Percentiles rank a stretch among this genome's conserved stretches.
These are phyloP conservation scores for Conus ventricosus DNA, from an alignment of 1,140 invertebrate genomes.

Conservation along the genomic window DNA sequence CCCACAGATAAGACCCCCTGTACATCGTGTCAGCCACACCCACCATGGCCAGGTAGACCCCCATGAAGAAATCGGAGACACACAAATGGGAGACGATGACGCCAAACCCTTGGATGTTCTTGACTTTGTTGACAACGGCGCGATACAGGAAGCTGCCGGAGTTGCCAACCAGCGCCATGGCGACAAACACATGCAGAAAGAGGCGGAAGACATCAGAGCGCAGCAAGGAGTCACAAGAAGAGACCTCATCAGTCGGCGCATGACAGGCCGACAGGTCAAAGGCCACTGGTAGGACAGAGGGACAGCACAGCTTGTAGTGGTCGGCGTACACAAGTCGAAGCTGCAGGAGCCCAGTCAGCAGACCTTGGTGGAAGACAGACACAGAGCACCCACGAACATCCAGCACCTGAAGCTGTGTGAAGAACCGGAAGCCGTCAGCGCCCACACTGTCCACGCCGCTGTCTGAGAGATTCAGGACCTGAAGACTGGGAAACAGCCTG, in stretches of 20 bases:
- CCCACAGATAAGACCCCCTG: slow-evolving; percentile 8
- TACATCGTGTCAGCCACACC: slow-evolving; percentile 9
- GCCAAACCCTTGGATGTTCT: slow-evolving; percentile 40
- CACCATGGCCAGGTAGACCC: background rate
- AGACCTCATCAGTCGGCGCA: slow-evolving; percentile 1
- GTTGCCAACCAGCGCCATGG: slow-evolving; percentile 49
- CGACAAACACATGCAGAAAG: background rate
- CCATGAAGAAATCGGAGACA: slow-evolving; percentile 5
- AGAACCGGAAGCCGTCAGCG: background rate
- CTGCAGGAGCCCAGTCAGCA: background rate
- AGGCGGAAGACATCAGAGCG: slow-evolving; percentile 1
- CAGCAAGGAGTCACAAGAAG: slow-evolving; percentile 41
- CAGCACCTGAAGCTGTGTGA: background rate
- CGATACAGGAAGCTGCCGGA: slow-evolving; percentile 45
- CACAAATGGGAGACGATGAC: slow-evolving; percentile 45
- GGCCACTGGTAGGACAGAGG: background rate
- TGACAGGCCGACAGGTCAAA: background rate
- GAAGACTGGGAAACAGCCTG: background rate
- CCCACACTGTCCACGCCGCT: background rate
- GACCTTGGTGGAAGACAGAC: background rate
- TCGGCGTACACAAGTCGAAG: background rate
- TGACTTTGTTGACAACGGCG: background rate
- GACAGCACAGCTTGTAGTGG: slow-evolving; percentile 25
- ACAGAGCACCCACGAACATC: background rate
- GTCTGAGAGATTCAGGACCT: background rate